Evolutionary conservation across 2,113 vertebrate genomes (phyloP).

Genomic region (Peromyscus maniculatus): DNA sequence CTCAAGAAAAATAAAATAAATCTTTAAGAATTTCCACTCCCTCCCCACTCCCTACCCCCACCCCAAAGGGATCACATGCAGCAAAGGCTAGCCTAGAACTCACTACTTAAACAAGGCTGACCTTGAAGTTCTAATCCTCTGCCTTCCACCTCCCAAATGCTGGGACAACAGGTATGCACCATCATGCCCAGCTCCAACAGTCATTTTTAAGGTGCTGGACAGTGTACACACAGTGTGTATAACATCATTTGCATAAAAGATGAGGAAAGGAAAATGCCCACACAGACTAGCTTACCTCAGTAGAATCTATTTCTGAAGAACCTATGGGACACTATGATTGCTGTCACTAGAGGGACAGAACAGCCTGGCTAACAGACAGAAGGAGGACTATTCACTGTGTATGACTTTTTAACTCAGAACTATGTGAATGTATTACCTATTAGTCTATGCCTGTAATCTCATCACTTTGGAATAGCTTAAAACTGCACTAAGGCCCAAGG

Average conservation of each 20-base stretch:
- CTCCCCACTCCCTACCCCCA: neutral
- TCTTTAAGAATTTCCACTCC: neutral
- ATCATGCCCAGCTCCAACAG: neutral
- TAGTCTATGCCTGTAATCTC: neutral
- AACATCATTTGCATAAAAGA: neutral
- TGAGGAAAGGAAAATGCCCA: neutral
- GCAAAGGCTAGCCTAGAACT: neutral
- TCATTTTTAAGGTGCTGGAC: neutral
- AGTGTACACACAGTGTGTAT: neutral
- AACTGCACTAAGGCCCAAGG: neutral
- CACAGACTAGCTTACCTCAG: neutral
- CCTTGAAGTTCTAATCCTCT: neutral
- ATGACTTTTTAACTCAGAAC: conserved; percentile 4
- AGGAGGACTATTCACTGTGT: neutral
- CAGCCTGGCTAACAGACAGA: neutral
- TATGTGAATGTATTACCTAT: neutral
- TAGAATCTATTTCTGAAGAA: neutral
- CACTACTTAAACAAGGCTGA: neutral
- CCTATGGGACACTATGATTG: neutral
- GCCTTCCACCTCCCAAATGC: neutral
- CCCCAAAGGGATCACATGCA: neutral
- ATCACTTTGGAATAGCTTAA: neutral
- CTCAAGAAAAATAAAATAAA: neutral
- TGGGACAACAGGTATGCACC: neutral
- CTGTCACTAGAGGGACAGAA: neutral